Base-by-base conservation (phyloP, 2,113 vertebrate species). In the Symphodus melops region DNA sequence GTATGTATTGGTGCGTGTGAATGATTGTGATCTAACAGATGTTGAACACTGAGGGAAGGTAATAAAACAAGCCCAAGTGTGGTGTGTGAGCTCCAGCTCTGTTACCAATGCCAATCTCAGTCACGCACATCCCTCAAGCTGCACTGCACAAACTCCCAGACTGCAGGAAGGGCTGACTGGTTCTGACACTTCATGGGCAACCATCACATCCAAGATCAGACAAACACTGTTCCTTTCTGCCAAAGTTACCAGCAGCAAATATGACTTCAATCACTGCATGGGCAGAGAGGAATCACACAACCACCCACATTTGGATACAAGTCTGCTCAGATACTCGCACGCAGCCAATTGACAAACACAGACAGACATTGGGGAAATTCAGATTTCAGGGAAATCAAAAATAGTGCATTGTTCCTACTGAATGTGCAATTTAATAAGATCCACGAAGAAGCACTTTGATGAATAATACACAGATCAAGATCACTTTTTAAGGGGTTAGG, bases 61-160 rank as follows among this genome's bases (percentile, higher is more conserved):
- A 81, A 82, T 89, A 91, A 89, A 91, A 89, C 88, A 91, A 89
- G 74, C 72, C 78, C 68, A 83, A 89, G 88, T 91, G 68, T 87
- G 79, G 84, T 79, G 42, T 70, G 62, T 46, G 75, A 52, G 81
- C 72, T 78, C 36, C 48, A 68, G 63, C 78, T 79, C 39, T 65
- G 58, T 39, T 76, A 55, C 52, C 60, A 66, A 75, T 86, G 88
- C 91, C 91, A 90, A 75, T 76, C 81, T 79, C 78, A 84, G 91
- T 92, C 91, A 90, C 81, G 87, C 89, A 88, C 78, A 83, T 74
- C 79, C 71, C 77, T 61, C 57, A 19, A 75, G 64, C 77, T 65
- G 41, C 56, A 37, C 61, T 75, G 56, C 69, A 41, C 19, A 59
- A 61, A 59, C 41, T 59, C 25, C 14, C 10, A 28, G 39, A 55